Evolutionary conservation across 2,113 vertebrate genomes (phyloP), one percentile per base, ranked within the genome.

Genomic region (Pelobates fuscus): DNA sequence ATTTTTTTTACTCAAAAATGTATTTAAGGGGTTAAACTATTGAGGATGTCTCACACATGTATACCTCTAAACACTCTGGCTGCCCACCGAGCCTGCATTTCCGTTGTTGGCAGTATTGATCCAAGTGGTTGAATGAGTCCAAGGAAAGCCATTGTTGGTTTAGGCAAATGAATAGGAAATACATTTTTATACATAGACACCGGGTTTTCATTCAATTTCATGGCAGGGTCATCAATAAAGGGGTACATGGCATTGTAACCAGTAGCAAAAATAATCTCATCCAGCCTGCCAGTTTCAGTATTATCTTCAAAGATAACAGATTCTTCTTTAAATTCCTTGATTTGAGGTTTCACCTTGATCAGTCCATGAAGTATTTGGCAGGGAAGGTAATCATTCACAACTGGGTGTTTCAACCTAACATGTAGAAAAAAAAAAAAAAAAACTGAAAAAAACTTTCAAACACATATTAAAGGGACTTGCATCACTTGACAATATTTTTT

Each of bases 181-280:
- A 88, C 6, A 61, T 79, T 83, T 79, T 86, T 93, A 81, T 91
- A 92, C 60, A 93, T 79, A 2, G 52, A 78, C 52, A 89, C 2
- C 14, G 87, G 80, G 62, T 81, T 79, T 1, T 76, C 27, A 24
- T 80, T 78, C 18, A 84, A 80, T 1, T 79, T 69, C 21, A 80
- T 68, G 21, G 94, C 41, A 8, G 81, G 77, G 3, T 86, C 60
- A 10, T 91, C 87, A 0, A 95, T 87, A 71, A 94, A 96, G 5
- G 90, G 79, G 61, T 92, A 94, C 0, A 41, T 52, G 29, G 69
- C 78, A 1, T 17, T 75, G 68, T 93, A 94, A 69, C 94, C 94
- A 0, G 94, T 94, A 67, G 94, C 94, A 81, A 97, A 96, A 63
- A 95, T 81, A 71, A 94, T 87, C 10, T 84, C 78, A 0, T 94